Evolutionary conservation across 1,140 invertebrate species (phyloP).

Genomic region (Periplaneta americana): DNA sequence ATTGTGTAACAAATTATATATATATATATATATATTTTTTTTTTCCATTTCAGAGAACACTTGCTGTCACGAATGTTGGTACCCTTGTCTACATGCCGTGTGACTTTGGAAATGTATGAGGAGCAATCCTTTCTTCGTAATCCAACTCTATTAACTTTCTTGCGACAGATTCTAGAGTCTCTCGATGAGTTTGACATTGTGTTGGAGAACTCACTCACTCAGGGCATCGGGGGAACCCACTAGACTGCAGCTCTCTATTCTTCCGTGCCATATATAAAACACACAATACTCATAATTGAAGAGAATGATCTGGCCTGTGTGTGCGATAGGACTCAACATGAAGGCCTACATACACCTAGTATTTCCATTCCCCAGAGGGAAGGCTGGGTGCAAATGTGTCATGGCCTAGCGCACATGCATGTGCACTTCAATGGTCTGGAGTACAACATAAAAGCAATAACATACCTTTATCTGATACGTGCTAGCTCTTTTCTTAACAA

Average conservation of each 20-base stretch:
- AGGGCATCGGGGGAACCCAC: conserved; percentile 59
- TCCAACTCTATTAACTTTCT: conserved; percentile 74
- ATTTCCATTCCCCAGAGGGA: too few species aligned
- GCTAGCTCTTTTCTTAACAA: too few species aligned
- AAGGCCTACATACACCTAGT: too few species aligned
- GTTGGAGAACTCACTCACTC: conserved; percentile 89
- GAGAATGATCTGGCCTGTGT: not conserved
- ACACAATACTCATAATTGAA: not conserved
- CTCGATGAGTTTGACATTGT: conserved; percentile 90
- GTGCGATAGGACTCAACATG: not conserved
- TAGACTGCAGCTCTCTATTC: not conserved
- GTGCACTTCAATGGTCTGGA: too few species aligned
- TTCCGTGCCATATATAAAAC: not conserved
- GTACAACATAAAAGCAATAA: too few species aligned
- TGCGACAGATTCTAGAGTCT: conserved; percentile 87
- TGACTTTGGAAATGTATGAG: conserved; percentile 92
- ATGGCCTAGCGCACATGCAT: too few species aligned
- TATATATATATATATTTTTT: too few species aligned
- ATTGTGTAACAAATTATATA: too few species aligned
- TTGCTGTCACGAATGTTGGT: conserved; percentile 85
- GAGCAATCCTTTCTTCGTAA: conserved; percentile 91
- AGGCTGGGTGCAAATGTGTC: too few species aligned
- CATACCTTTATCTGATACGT: too few species aligned
- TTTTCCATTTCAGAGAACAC: conserved; percentile 94
- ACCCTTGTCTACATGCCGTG: conserved; percentile 70